Conservation (phyloP, 53 echinoderm and acorn worm species). For the Apostichopus leukothele region DNA sequence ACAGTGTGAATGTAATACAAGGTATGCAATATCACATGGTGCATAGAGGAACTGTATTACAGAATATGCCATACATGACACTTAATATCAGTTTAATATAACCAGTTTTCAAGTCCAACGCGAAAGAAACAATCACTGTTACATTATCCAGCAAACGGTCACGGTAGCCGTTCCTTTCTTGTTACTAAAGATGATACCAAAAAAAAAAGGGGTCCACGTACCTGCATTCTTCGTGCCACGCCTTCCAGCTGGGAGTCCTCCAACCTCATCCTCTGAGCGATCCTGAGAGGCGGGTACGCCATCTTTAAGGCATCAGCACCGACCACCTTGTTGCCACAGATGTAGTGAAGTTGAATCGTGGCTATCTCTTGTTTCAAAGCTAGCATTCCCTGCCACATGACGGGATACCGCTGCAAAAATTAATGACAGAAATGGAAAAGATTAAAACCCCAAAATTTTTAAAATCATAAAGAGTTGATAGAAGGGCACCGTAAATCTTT, state of each 20-base stretch:
- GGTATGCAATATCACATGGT: too few species aligned
- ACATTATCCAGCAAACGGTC: too few species aligned
- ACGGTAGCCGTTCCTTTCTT: too few species aligned
- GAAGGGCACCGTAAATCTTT: too few species aligned
- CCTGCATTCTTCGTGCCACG: slow-evolving; percentile 90
- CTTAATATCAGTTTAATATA: too few species aligned
- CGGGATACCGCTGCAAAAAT: slow-evolving; percentile 80
- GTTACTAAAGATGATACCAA: too few species aligned
- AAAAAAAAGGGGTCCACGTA: slow-evolving; percentile 29
- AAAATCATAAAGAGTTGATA: too few species aligned
- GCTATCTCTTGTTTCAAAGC: slow-evolving; percentile 92
- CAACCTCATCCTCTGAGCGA: slow-evolving; percentile 94
- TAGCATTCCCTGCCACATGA: slow-evolving; percentile 96
- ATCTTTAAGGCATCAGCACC: slow-evolving; percentile 79
- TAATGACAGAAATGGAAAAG: background rate
- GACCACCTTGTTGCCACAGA: slow-evolving; percentile 79
- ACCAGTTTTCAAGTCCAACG: too few species aligned
- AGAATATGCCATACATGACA: too few species aligned
- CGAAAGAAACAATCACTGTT: too few species aligned
- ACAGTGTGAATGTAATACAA: too few species aligned
- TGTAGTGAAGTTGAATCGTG: slow-evolving; percentile 92
- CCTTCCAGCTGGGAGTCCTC: slow-evolving; percentile 97
- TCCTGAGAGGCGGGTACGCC: slow-evolving; percentile 73
- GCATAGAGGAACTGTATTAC: too few species aligned
- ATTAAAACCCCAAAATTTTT: background rate